Evolutionary conservation across 2,797 vertebrate genomes (phyloP).

Genomic region (Choloepus didactylus): DNA sequence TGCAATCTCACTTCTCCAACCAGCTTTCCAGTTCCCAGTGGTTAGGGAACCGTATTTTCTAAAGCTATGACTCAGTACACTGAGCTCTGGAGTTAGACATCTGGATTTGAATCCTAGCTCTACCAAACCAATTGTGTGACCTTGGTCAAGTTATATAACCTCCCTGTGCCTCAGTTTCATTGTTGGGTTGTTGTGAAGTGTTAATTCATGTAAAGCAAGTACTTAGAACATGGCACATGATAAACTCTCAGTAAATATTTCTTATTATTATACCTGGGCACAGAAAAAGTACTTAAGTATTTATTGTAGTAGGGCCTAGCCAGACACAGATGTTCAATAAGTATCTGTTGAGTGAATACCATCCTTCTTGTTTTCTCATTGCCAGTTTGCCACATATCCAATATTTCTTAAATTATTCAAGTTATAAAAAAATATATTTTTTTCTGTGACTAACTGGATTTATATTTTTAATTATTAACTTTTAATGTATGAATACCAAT

Average conservation of each 20-base stretch:
- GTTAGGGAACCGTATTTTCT: constrained; percentile 4
- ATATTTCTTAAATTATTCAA: neutral
- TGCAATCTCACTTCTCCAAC: neutral
- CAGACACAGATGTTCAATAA: neutral
- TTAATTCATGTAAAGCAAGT: constrained; percentile 2
- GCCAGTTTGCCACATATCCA: constrained; percentile 17
- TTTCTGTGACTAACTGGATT: too few species aligned
- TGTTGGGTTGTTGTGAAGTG: neutral
- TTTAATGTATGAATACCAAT: neutral
- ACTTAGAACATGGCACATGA: neutral
- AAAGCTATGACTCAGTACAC: neutral
- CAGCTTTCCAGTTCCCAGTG: neutral
- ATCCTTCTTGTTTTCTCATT: constrained; percentile 8
- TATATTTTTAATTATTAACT: neutral
- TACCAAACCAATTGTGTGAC: neutral
- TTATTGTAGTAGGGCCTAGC: neutral
- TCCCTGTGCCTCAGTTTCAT: neutral
- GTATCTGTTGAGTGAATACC: constrained; percentile 19
- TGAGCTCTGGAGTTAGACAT: neutral
- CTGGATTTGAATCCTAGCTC: constrained; percentile 1
- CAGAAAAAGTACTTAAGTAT: neutral
- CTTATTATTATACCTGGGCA: neutral
- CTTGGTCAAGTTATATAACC: neutral
- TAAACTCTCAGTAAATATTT: neutral
- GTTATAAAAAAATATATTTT: neutral